Conservation (phyloP, 2,113 vertebrate species). For the Psittacara wagleri region DNA sequence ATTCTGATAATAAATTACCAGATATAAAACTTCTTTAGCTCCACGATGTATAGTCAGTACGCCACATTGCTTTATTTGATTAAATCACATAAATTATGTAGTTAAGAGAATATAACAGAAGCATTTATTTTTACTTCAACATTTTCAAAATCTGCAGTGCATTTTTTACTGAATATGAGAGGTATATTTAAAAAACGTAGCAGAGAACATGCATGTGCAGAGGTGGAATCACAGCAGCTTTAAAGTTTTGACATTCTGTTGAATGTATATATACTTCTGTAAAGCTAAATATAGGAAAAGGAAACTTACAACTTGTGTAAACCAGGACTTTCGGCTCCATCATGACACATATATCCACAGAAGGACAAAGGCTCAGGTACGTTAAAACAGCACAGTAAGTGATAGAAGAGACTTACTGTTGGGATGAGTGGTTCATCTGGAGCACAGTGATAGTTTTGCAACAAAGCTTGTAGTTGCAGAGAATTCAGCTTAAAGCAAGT, state of each 20-base stretch:
- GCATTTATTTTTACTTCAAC: not conserved
- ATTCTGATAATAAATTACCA: not conserved
- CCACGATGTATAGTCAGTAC: not conserved
- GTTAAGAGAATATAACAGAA: not conserved
- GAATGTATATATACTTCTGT: not conserved
- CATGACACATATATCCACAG: not conserved
- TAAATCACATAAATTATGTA: not conserved
- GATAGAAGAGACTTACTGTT: conserved; percentile 75
- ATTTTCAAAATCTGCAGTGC: not conserved
- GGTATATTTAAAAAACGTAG: not conserved
- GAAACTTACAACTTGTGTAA: not conserved
- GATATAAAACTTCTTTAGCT: not conserved
- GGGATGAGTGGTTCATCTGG: conserved; percentile 96
- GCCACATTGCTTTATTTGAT: not conserved
- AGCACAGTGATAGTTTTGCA: conserved; percentile 97
- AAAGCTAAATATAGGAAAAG: not conserved
- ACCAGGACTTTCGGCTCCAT: not conserved
- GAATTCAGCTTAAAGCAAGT: conserved; percentile 99
- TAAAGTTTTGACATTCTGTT: not conserved
- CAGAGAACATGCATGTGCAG: not conserved
- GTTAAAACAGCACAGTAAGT: not conserved
- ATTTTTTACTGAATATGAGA: not conserved
- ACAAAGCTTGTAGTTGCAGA: conserved; percentile 90
- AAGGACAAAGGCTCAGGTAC: not conserved
- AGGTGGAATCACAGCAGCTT: not conserved